Evolutionary conservation across 1,140 invertebrate species (phyloP).

Genomic region (Zaprionus taronus): DNA sequence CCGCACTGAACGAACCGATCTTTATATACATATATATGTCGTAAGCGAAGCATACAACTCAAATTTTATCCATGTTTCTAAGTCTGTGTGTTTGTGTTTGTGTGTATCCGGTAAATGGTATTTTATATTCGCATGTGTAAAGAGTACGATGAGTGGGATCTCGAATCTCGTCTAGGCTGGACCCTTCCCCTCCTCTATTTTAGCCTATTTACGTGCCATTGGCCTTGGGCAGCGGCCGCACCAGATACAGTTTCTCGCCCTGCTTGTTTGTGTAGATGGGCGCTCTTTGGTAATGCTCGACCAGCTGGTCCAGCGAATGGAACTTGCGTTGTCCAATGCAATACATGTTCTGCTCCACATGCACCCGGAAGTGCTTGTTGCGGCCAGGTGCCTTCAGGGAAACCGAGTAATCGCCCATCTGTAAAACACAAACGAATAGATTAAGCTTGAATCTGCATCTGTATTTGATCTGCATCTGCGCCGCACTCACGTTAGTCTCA

Average conservation of each 20-base stretch:
- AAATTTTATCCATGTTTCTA: slow-evolving; percentile 23
- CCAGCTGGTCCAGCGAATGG: slow-evolving; percentile 96
- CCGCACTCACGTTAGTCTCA: slow-evolving; percentile 96
- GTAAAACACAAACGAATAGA: background rate
- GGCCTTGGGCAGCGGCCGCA: slow-evolving; percentile 92
- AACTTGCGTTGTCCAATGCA: slow-evolving; percentile 99
- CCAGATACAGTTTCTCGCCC: slow-evolving; percentile 96
- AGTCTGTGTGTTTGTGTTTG: slow-evolving; percentile 23
- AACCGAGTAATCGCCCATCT: slow-evolving; percentile 99
- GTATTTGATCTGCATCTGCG: background rate
- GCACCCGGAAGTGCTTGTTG: slow-evolving; percentile 99
- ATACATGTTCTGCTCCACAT: slow-evolving; percentile 96
- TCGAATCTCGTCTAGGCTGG: background rate
- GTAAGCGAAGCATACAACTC: slow-evolving; percentile 31
- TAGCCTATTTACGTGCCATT: slow-evolving; percentile 84
- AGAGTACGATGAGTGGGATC: slow-evolving; percentile 2
- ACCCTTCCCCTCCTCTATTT: background rate
- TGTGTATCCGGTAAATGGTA: slow-evolving; percentile 38
- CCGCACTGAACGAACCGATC: slow-evolving; percentile 58
- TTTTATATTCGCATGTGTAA: slow-evolving; percentile 35
- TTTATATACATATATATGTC: slow-evolving; percentile 57
- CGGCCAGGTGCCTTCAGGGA: slow-evolving; percentile 98
- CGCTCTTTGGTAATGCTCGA: slow-evolving; percentile 99
- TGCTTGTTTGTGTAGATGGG: slow-evolving; percentile 99
- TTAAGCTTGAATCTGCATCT: background rate